Conservation (phyloP, 2,888 invertebrate genomes). For the Ophioninae sp. region DNA sequence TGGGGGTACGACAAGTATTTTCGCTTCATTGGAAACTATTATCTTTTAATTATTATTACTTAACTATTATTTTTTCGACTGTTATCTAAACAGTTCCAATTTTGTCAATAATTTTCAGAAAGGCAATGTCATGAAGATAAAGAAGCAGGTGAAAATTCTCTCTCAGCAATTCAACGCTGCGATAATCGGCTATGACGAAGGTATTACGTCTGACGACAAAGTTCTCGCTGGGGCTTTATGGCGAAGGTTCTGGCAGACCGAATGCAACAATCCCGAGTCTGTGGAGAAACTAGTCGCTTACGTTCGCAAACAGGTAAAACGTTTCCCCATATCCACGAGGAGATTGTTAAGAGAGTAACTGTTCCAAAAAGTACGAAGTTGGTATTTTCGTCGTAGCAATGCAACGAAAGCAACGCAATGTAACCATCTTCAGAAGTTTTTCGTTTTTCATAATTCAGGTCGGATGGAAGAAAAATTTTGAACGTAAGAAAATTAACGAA, state of each 20-base stretch:
- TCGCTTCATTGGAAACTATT: not conserved
- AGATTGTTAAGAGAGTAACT: not conserved
- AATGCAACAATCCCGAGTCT: constrained; percentile 85
- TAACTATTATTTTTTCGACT: not conserved
- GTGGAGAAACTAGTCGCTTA: constrained; percentile 89
- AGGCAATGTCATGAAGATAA: constrained; percentile 84
- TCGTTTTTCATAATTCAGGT: too few relatives aligned
- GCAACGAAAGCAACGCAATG: too few relatives aligned
- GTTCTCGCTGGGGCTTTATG: constrained; percentile 92
- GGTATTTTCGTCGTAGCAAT: not conserved
- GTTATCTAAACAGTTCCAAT: not conserved
- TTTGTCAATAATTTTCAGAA: constrained; percentile 81
- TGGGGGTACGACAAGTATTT: constrained; percentile 75
- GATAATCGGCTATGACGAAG: constrained; percentile 93
- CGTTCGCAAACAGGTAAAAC: constrained; percentile 88
- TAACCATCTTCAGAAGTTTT: too few relatives aligned
- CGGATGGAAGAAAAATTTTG: too few relatives aligned
- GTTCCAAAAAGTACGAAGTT: not conserved
- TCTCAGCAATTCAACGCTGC: constrained; percentile 93
- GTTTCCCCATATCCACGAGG: not conserved
- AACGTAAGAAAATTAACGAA: too few relatives aligned
- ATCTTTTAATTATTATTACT: too few relatives aligned
- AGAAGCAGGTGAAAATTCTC: constrained; percentile 85
- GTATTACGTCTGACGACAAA: constrained; percentile 88
- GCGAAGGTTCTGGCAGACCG: constrained; percentile 89